These are phyloP conservation scores for Hylyphantes graminicola DNA, from an alignment of 1,140 invertebrate species.

Conservation along the genomic window DNA sequence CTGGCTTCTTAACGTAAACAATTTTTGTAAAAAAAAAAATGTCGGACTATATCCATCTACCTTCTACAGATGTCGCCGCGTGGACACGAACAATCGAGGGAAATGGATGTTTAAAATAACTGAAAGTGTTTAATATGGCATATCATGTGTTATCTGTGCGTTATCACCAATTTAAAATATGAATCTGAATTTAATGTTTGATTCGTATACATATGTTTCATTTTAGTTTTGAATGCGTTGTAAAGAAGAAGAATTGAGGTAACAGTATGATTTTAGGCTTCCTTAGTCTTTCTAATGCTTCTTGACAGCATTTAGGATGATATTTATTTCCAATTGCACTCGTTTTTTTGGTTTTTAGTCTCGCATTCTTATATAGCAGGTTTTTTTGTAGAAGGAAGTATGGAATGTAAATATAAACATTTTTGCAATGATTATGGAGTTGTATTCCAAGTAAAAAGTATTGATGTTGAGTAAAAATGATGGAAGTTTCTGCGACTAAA, in stretches of 20 bases:
- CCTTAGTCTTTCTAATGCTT: constrained; percentile 15
- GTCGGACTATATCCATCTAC: too few relatives aligned
- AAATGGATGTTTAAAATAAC: neutral
- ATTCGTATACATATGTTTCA: neutral
- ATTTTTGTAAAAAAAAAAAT: too few relatives aligned
- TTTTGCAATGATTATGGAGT: neutral
- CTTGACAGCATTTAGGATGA: neutral
- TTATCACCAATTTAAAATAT: constrained; percentile 16
- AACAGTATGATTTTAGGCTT: constrained; percentile 47
- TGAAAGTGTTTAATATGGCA: constrained; percentile 24
- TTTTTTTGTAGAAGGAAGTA: neutral
- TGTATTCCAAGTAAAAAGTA: neutral
- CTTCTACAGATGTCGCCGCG: too few relatives aligned
- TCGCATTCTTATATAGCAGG: neutral
- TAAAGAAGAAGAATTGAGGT: neutral
- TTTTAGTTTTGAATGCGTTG: constrained; percentile 6
- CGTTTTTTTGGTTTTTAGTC: constrained; percentile 18
- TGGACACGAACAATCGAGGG: too few relatives aligned
- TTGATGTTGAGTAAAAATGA: neutral
- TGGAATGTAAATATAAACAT: neutral
- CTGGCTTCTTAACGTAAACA: neutral
- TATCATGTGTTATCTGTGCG: constrained; percentile 6
- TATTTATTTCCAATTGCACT: constrained; percentile 25
- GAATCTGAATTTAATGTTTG: neutral
- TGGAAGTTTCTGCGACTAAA: too few relatives aligned